phyloP scores from a whole-genome alignment of 2,888 invertebrate species.

The Drosophila histrio region DNA sequence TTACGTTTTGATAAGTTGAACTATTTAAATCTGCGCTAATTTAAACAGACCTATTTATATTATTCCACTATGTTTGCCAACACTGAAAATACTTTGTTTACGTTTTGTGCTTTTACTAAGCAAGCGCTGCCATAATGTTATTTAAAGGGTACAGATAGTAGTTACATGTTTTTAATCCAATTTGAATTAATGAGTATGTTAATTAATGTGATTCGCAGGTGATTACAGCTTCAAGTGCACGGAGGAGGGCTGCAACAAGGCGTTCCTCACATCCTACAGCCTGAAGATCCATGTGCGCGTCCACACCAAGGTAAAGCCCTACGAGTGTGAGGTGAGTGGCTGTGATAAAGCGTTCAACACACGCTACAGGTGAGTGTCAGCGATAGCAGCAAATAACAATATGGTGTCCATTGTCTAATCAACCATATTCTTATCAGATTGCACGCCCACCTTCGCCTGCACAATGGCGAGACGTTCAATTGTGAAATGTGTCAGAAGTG shows the following conservation, averaged over 20 bases:
- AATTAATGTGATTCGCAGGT: conserved; percentile 86
- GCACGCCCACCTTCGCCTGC: conserved; percentile 95
- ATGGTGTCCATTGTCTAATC: conserved; percentile 28
- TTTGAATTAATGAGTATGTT: neutral
- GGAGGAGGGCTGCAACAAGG: conserved; percentile 94
- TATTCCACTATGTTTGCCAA: conserved; percentile 7
- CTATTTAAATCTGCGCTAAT: too few species aligned
- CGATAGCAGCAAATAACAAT: conserved; percentile 7
- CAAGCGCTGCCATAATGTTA: neutral
- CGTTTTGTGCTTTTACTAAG: too few species aligned
- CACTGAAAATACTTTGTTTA: conserved; percentile 26
- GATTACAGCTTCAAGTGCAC: conserved; percentile 97
- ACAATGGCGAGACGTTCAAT: conserved; percentile 97
- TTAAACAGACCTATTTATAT: neutral
- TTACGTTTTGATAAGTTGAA: too few species aligned
- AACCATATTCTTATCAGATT: conserved; percentile 85
- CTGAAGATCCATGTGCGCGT: conserved; percentile 96
- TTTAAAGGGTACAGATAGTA: neutral
- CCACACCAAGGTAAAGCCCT: conserved; percentile 96
- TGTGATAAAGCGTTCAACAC: conserved; percentile 98
- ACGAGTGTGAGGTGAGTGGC: conserved; percentile 91
- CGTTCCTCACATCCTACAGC: conserved; percentile 97
- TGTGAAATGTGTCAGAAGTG: conserved; percentile 95
- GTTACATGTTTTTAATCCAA: neutral
- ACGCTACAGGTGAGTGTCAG: conserved; percentile 89